Evolutionary conservation across 2,113 vertebrate species (phyloP), one percentile per base, ranked within the genome.

Genomic region (Colius striatus): DNA sequence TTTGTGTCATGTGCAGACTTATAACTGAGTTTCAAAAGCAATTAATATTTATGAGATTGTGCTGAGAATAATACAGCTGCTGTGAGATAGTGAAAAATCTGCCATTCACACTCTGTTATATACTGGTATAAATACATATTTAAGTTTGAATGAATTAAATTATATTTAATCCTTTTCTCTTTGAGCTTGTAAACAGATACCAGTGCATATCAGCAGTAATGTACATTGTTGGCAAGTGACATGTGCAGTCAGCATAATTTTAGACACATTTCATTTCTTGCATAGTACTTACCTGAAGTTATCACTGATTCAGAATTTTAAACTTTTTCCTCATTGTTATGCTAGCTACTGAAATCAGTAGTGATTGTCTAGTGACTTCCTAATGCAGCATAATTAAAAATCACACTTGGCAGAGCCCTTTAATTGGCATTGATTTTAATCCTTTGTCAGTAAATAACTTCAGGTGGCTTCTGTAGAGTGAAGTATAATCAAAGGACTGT

Each of bases 31-130:
- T 95, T 92, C 89, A 92, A 85, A 91, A 80, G 43, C 43, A 74
- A 78, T 96, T 95, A 95, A 93, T 96, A 95, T 95, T 93, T 80
- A 97, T 94, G 75, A 96, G 57, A 10, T n/a, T 83, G 36, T 19
- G 48, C 43, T 92, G 86, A 85, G 81, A 76, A 92, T 84, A 91
- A 94, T 92, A n/a, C 30, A 83, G 38, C 55, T 74, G 60, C 11
- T 14, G 48, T 58, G 84, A 92, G 91, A 92, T 71, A 65, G 71
- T 73, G 63, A 92, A 88, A 76, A 62, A 20, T 67, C 81, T 95
- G 87, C 51, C 87, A 83, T 85, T 95, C 82, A 74, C 54, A 73
- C 4, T 3, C 41, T 88, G 26, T 78, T 93, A 20, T 75, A 68
- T 30, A n/a, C 38, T 87, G 76, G n/a, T 81, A 89, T 71, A 88